A percentile compares a stretch with the other conserved stretches of the same genome.
These are phyloP conservation scores for Gymnodraco acuticeps DNA, from an alignment of 2,797 vertebrate genomes.

Conservation along the genomic window DNA sequence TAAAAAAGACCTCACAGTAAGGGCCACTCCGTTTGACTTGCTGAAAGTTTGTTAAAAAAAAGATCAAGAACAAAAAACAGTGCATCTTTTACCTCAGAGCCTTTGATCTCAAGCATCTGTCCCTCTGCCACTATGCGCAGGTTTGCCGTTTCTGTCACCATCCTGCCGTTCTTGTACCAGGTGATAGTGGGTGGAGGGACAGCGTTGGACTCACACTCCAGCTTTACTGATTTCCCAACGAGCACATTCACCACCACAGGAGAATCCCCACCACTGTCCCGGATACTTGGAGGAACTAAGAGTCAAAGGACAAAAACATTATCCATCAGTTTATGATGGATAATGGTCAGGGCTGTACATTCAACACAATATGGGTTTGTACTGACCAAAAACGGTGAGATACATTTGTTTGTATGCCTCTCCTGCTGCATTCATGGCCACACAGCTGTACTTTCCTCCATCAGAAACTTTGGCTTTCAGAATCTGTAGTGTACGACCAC, in stretches of 20 bases:
- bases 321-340: background rate
- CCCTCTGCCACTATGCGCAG: constrained; percentile 84
- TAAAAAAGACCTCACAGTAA: background rate
- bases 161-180: constrained; percentile 94
- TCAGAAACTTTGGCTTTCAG: constrained; percentile 90
- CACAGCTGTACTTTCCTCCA: constrained; percentile 92
- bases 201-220: constrained; percentile 94
- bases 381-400: constrained; percentile 92
- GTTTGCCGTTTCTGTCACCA: constrained; percentile 84
- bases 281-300: constrained; percentile 95
- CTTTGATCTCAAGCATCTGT: constrained; percentile 87
- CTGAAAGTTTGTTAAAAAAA: constrained; percentile 4
- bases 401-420: constrained; percentile 90
- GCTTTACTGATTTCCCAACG: constrained; percentile 81
- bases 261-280: constrained; percentile 85
- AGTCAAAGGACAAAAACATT: background rate
- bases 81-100: constrained; percentile 86
- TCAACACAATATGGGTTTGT: background rate
- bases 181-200: constrained; percentile 92
- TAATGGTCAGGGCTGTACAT: background rate
- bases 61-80: background rate
- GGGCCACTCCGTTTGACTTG: background rate
- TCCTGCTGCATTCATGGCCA: constrained; percentile 94
- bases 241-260: constrained; percentile 87
- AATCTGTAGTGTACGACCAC: constrained; percentile 93